Conservation (phyloP, 2,888 invertebrate genomes). For the Cheilosia scutellata region DNA sequence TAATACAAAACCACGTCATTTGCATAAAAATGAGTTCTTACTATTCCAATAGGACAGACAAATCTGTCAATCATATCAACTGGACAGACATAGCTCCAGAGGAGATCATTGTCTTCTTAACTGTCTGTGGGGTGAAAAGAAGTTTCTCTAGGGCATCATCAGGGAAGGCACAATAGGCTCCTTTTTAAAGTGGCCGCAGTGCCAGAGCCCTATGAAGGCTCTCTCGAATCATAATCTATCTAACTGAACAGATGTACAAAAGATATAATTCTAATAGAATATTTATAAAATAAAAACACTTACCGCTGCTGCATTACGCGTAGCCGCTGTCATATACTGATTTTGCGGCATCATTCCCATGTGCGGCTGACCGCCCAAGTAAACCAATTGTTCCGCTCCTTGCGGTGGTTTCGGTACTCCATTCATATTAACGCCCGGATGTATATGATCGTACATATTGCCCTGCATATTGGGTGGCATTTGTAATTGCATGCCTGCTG, state of each 20-base stretch:
- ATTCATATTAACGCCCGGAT: conserved; percentile 81
- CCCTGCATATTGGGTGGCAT: conserved; percentile 81
- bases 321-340: conserved; percentile 83
- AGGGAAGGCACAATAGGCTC: no score
- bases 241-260: conserved; percentile 12
- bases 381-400: conserved; percentile 82
- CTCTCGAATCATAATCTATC: neutral
- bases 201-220: neutral
- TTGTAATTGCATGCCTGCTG: conserved; percentile 82
- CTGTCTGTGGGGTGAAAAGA: no score
- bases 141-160: no score
- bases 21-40: no score
- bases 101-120: no score
- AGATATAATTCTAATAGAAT: neutral
- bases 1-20: no score
- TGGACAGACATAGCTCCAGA: no score
- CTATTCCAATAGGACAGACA: no score
- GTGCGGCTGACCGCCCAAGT: conserved; percentile 83
- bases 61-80: no score
- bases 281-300: conserved; percentile 76
- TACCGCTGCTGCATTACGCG: conserved; percentile 83
- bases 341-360: conserved; percentile 83
- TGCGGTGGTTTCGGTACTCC: conserved; percentile 79
- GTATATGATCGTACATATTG: conserved; percentile 84
- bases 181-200: no score